phyloP scores from a whole-genome alignment of 2,113 vertebrate species.

The Ammospiza caudacuta region DNA sequence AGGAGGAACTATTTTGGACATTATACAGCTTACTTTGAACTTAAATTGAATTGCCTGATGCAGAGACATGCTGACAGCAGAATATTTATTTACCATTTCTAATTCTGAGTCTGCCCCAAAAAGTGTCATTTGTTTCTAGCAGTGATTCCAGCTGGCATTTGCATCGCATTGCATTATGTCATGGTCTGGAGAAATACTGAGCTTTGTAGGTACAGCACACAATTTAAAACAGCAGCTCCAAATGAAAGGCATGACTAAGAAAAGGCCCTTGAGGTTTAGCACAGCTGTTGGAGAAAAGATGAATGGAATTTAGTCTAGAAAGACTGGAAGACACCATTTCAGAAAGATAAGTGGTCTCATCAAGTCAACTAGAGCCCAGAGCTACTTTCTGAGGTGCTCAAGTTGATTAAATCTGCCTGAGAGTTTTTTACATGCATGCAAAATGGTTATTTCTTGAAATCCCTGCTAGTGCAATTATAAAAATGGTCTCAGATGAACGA shows the following conservation, averaged over 20 bases:
- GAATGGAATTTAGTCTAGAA: background rate
- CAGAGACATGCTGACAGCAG: background rate
- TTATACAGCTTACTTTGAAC: background rate
- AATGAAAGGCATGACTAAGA: background rate
- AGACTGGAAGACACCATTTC: background rate
- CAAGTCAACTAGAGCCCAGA: background rate
- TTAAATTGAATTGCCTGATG: background rate
- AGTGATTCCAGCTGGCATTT: conserved; percentile 19
- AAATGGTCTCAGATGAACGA: background rate
- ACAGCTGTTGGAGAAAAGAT: background rate
- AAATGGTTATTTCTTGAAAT: background rate
- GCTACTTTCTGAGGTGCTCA: background rate
- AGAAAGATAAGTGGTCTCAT: background rate
- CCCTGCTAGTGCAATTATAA: background rate
- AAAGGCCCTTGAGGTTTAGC: background rate
- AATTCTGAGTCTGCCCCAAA: background rate
- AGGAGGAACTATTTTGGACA: background rate
- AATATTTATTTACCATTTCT: conserved; percentile 35
- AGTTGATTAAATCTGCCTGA: conserved; percentile 7
- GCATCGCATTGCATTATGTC: background rate
- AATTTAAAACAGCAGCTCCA: conserved; percentile 2
- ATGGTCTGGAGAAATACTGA: background rate
- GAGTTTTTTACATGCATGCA: background rate
- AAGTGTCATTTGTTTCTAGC: conserved; percentile 4
- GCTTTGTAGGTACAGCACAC: background rate